Evolutionary conservation across 2,888 invertebrate species (phyloP), one percentile per base, ranked within the genome.

Genomic region (Elysia crispata): DNA sequence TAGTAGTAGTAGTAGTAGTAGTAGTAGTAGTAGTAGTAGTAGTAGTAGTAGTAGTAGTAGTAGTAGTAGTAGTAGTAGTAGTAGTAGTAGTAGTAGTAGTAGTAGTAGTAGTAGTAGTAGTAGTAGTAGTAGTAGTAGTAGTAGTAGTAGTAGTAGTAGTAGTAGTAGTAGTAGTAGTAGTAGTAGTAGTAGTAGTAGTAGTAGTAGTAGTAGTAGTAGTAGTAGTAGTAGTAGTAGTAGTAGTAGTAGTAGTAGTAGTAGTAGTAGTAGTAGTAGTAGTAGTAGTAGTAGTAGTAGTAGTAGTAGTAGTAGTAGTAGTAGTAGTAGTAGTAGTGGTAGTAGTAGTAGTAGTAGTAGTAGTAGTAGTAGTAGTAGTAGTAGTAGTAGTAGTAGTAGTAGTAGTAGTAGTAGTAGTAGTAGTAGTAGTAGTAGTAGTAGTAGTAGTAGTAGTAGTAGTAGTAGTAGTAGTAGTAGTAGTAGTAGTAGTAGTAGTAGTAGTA

Each of bases 231-330:
- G 70, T 70, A 70, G 70, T 70, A 70, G 70, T 70, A 70, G 1
- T 70, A 0, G 70, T 70, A 70, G 70, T 31, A 70, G 70, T 70
- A 70, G 70, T 70, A 70, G 70, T 70, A 70, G 1, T 70, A 1
- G 28, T 70, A 1, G 70, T 70, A 70, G 33, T 70, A 70, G 33
- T 70, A 70, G 33, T 70, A 1, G 33, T 70, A 70, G 33, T 70
- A 30, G 33, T 70, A 70, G 33, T 70, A 70, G 33, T 70, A 0
- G 33, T 70, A 70, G 33, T 70, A 70, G 54, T 54, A 54, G 54
- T 54, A 54, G 54, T 54, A 18, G 54, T 54, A 54, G 54, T 54
- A 54, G 18, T 15, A 15, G 18, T 13, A 54, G 54, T 54, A 54
- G 54, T 54, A 54, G 54, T 54, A 54, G 54, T 54, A 54, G 54